A percentile compares a stretch with the other conserved stretches of the same genome.
Conservation (phyloP, 2,113 vertebrate species). For the Chloroceryle aenea region DNA sequence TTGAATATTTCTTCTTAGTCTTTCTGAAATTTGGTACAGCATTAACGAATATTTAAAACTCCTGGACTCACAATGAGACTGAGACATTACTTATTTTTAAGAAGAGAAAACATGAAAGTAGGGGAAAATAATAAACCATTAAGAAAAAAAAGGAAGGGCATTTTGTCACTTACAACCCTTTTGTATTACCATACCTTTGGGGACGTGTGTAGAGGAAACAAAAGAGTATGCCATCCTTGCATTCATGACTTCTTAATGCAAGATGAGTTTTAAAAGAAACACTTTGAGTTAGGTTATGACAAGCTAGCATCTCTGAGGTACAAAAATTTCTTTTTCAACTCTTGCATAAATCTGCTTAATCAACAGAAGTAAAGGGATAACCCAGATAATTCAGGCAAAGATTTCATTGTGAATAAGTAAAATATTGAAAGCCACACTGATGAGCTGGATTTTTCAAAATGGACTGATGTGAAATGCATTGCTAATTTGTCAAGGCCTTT, state of each 20-base stretch:
- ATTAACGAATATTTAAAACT: background rate
- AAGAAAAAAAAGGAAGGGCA: background rate
- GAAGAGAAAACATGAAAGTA: background rate
- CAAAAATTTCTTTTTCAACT: constrained; percentile 56
- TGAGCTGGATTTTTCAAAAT: constrained; percentile 34
- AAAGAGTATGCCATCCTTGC: background rate
- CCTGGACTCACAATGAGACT: background rate
- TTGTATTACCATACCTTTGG: no score
- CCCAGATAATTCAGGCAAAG: constrained; percentile 53
- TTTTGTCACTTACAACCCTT: background rate
- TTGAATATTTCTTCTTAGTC: background rate
- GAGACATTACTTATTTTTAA: background rate
- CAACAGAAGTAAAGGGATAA: constrained; percentile 54
- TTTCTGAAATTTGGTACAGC: background rate
- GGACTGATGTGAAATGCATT: constrained; percentile 29
- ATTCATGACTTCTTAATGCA: constrained; percentile 13
- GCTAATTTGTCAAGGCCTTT: constrained; percentile 16
- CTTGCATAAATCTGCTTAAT: constrained; percentile 65
- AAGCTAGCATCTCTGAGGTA: constrained; percentile 59
- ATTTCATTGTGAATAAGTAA: constrained; percentile 65
- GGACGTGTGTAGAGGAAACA: constrained; percentile 22
- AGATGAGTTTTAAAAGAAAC: constrained; percentile 58
- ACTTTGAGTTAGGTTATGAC: constrained; percentile 62
- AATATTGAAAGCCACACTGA: constrained; percentile 20
- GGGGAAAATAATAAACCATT: background rate